Evolutionary conservation across 2,888 invertebrate genomes (phyloP).

Genomic region (Pimpla rufipes): DNA sequence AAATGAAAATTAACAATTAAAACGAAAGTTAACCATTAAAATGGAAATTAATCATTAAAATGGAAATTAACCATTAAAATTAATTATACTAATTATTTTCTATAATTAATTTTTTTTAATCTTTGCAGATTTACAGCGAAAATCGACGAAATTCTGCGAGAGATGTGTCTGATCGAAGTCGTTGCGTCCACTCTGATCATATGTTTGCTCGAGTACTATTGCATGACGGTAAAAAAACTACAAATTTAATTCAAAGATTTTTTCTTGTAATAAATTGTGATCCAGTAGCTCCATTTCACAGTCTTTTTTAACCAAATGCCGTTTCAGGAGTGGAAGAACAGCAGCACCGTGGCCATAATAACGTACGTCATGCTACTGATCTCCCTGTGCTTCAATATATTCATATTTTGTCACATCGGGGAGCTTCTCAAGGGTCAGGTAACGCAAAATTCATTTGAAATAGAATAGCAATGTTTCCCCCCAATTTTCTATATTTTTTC

Average conservation of each 20-base stretch:
- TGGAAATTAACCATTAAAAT: no score
- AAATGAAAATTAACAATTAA: no score
- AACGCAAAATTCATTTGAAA: conserved; percentile 23
- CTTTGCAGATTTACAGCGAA: conserved; percentile 45
- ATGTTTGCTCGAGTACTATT: conserved; percentile 65
- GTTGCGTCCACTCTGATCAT: conserved; percentile 61
- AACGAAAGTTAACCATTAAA: no score
- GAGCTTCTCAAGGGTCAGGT: conserved; percentile 78
- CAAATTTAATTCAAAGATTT: background rate
- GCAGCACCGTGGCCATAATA: conserved; percentile 38
- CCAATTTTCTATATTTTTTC: conserved; percentile 15
- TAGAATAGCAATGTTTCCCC: background rate
- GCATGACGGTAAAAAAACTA: conserved; percentile 64
- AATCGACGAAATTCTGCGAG: conserved; percentile 58
- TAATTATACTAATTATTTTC: no score
- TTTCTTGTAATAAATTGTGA: background rate
- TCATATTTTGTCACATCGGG: conserved; percentile 70
- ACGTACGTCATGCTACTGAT: conserved; percentile 54
- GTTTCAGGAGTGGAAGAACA: conserved; percentile 57
- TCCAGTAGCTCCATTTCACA: background rate
- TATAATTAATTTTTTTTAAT: conserved; percentile 35
- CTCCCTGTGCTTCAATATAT: conserved; percentile 62
- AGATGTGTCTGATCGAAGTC: conserved; percentile 64
- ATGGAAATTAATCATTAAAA: no score
- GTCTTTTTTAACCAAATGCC: background rate